Evolutionary conservation across 2,113 vertebrate species (phyloP).

Genomic region (Hippolais icterina): DNA sequence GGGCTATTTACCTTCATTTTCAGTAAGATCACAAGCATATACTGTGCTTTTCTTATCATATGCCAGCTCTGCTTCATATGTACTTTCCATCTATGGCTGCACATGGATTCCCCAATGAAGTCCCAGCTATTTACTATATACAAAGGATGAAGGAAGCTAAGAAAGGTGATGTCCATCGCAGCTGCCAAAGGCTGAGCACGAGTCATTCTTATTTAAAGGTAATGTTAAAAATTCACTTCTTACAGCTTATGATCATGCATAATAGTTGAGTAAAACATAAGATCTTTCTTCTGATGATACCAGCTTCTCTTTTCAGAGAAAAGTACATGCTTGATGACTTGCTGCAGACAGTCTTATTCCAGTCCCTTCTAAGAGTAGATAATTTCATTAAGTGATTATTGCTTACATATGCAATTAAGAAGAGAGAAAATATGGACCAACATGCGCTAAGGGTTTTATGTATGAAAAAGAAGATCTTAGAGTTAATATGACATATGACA

Average conservation of each 20-base stretch:
- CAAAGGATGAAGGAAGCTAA: not conserved
- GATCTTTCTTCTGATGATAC: not conserved
- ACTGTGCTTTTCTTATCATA: not conserved
- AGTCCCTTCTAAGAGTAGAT: slow-evolving; percentile 24
- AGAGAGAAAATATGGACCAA: slow-evolving; percentile 17
- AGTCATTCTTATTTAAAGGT: not conserved
- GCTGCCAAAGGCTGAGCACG: not conserved
- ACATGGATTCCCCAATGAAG: not conserved
- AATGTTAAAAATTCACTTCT: not conserved
- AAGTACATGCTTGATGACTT: not conserved
- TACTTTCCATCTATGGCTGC: not conserved
- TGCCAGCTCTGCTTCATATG: not conserved
- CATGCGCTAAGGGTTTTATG: not conserved
- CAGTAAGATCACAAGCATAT: not conserved
- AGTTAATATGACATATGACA: slow-evolving; percentile 16
- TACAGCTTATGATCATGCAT: not conserved
- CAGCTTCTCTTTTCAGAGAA: not conserved
- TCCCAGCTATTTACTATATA: not conserved
- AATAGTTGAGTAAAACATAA: not conserved
- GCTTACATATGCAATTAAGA: slow-evolving; percentile 8
- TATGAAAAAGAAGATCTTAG: not conserved
- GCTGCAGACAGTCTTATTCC: not conserved
- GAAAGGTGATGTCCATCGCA: not conserved
- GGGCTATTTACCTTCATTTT: not conserved
- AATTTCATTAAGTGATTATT: slow-evolving; percentile 60